phyloP scores from a whole-genome alignment of 2,888 invertebrate genomes.

The Crepidodera aurea region DNA sequence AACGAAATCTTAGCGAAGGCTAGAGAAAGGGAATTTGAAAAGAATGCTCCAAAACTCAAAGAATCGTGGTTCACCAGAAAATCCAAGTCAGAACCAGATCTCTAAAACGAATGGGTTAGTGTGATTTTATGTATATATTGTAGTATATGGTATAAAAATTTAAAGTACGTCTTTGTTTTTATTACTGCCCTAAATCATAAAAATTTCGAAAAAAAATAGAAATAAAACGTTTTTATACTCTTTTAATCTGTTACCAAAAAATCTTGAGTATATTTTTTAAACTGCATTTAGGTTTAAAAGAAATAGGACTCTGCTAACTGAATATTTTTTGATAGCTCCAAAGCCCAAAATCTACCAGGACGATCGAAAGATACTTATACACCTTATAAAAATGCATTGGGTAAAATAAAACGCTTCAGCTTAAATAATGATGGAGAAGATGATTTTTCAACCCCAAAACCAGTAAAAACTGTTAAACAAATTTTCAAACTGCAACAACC shows the following conservation, averaged over 20 bases:
- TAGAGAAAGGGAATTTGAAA: slow-evolving; percentile 44
- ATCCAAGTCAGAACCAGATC: slow-evolving; percentile 41
- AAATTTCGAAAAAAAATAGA: no score
- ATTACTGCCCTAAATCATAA: no score
- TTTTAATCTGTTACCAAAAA: no score
- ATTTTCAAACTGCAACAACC: slow-evolving; percentile 36
- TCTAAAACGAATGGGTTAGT: slow-evolving; percentile 46
- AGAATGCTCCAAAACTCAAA: slow-evolving; percentile 44
- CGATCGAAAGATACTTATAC: slow-evolving; percentile 39
- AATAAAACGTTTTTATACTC: no score
- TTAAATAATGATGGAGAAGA: slow-evolving; percentile 46
- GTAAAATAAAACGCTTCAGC: slow-evolving; percentile 42
- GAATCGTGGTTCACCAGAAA: slow-evolving; percentile 46
- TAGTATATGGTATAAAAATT: slow-evolving; percentile 9
- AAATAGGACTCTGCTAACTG: no score
- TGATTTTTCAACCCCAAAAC: slow-evolving; percentile 52
- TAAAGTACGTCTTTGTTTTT: neutral
- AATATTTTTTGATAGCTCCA: slow-evolving; percentile 17
- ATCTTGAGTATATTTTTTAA: no score
- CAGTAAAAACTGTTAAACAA: slow-evolving; percentile 41
- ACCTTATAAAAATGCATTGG: slow-evolving; percentile 48
- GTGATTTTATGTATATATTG: slow-evolving; percentile 37
- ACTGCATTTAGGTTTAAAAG: no score
- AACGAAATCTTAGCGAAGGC: slow-evolving; percentile 42
- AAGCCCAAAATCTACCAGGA: slow-evolving; percentile 20